Evolutionary conservation across 2,797 vertebrate species (phyloP).

Genomic region (Manis pentadactyla): DNA sequence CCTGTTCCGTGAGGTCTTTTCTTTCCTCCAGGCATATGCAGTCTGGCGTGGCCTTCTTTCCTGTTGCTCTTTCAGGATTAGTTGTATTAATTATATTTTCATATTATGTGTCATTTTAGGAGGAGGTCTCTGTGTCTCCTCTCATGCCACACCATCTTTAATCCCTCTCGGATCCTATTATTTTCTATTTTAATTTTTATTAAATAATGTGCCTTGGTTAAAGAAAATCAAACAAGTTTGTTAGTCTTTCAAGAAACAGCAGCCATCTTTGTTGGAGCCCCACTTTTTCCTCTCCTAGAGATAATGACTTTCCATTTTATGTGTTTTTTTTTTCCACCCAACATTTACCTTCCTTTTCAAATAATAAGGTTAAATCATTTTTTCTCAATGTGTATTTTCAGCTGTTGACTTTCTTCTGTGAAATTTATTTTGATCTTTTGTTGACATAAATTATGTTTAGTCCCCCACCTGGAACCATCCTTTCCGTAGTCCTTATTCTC

Average conservation of each 20-base stretch:
- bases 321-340: not conserved
- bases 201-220: not conserved
- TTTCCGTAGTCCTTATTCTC: not conserved
- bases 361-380: not conserved
- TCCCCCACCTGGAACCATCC: not conserved
- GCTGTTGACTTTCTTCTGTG: not conserved
- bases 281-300: not conserved
- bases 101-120: no score
- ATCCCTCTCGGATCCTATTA: no score
- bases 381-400: not conserved
- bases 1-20: no score
- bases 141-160: no score
- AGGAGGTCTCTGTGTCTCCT: no score
- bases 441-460: not conserved
- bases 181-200: not conserved
- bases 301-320: not conserved
- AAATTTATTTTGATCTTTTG: not conserved
- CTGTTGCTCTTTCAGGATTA: no score
- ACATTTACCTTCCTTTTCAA: not conserved
- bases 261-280: not conserved
- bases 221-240: not conserved
- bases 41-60: no score
- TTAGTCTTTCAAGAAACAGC: not conserved
- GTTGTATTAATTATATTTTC: no score
- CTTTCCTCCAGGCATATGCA: no score